These are phyloP conservation scores for Bovichtus variegatus DNA, from an alignment of 2,797 vertebrate genomes.

Conservation along the genomic window DNA sequence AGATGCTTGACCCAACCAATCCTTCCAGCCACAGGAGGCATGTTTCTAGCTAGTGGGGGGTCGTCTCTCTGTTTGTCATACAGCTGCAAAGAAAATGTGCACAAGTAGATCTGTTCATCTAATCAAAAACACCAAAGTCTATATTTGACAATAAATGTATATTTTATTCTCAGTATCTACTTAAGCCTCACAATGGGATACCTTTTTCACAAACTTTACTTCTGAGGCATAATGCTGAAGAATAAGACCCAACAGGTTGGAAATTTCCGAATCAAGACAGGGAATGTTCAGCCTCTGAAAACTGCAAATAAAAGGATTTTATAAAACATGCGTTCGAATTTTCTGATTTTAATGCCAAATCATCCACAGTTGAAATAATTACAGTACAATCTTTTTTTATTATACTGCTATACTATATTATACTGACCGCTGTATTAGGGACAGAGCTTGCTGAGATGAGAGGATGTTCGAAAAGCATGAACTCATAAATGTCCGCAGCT, in stretches of 20 bases:
- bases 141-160: neutral
- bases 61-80: slow-evolving; percentile 83
- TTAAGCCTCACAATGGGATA: slow-evolving; percentile 35
- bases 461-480: slow-evolving; percentile 84
- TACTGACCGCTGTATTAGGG: slow-evolving; percentile 85
- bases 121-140: neutral
- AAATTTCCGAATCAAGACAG: slow-evolving; percentile 84
- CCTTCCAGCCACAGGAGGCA: slow-evolving; percentile 87
- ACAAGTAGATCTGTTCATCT: neutral
- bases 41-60: slow-evolving; percentile 85
- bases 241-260: slow-evolving; percentile 71
- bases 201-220: slow-evolving; percentile 86
- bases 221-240: slow-evolving; percentile 85
- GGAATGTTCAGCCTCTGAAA: slow-evolving; percentile 83
- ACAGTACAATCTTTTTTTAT: neutral
- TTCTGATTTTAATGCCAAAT: neutral
- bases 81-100: slow-evolving; percentile 68
- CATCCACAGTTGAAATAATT: neutral
- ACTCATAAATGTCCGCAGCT: slow-evolving; percentile 86
- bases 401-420: neutral
- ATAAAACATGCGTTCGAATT: slow-evolving; percentile 1
- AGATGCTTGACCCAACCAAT: slow-evolving; percentile 89
- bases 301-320: slow-evolving; percentile 44
- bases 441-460: slow-evolving; percentile 85
- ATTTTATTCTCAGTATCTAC: neutral